Evolutionary conservation across 1,140 invertebrate genomes (phyloP).

Genomic region (Colletes gigas): DNA sequence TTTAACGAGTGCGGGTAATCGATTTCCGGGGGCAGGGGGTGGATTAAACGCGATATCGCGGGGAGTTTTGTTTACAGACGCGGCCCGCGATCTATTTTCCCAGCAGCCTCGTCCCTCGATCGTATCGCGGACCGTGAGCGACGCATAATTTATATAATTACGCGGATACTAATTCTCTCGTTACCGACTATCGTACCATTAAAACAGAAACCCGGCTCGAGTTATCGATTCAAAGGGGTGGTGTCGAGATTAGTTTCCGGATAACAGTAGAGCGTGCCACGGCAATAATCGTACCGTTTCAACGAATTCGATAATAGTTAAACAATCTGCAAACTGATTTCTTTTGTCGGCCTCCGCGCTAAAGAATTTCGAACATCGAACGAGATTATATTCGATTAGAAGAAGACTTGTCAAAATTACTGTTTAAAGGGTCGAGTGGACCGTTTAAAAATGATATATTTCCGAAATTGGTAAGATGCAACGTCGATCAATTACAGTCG

Average conservation of each 20-base stretch:
- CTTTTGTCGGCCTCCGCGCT: not conserved
- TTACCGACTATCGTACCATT: not conserved
- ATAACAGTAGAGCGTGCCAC: not conserved
- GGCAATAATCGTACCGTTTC: not conserved
- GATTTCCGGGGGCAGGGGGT: not conserved
- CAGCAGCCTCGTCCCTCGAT: not conserved
- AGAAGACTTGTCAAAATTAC: too few relatives aligned
- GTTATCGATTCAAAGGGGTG: constrained; percentile 12
- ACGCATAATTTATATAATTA: constrained; percentile 38
- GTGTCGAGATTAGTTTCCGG: constrained; percentile 3
- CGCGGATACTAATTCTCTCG: constrained; percentile 12
- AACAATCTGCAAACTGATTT: constrained; percentile 5
- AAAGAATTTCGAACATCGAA: not conserved
- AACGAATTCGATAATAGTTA: not conserved
- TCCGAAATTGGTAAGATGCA: not conserved
- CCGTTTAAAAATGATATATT: not conserved
- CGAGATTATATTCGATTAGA: too few relatives aligned
- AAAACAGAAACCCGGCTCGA: constrained; percentile 19
- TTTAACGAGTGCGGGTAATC: not conserved
- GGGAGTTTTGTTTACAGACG: not conserved
- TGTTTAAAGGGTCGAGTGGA: too few relatives aligned
- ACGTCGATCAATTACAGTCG: constrained; percentile 21
- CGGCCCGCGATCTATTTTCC: not conserved
- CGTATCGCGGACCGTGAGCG: not conserved
- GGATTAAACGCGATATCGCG: not conserved